Evolutionary conservation across 2,113 vertebrate genomes (phyloP).

Genomic region (Anseranas semipalmata): DNA sequence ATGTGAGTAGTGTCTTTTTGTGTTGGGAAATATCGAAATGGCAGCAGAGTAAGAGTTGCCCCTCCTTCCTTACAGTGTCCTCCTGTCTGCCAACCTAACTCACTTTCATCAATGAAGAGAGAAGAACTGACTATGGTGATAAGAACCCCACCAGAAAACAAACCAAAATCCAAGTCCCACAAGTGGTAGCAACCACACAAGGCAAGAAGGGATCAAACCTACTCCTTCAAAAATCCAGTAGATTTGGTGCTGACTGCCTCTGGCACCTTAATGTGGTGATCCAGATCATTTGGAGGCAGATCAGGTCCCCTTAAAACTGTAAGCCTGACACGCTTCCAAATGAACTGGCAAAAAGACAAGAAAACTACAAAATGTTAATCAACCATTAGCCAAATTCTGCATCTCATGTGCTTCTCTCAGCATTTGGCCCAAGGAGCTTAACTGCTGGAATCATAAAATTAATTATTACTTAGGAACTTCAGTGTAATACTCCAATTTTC

Average conservation of each 20-base stretch:
- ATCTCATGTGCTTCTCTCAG: background rate
- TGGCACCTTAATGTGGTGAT: background rate
- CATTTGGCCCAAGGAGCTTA: background rate
- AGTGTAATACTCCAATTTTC: background rate
- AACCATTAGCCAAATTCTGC: background rate
- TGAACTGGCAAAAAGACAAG: background rate
- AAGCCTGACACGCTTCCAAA: background rate
- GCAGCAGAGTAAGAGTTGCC: background rate
- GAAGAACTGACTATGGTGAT: background rate
- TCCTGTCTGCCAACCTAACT: background rate
- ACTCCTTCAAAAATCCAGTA: background rate
- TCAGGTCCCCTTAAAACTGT: background rate
- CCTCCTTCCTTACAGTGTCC: background rate
- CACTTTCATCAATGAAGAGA: background rate
- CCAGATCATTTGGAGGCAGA: background rate
- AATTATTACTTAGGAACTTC: constrained; percentile 41
- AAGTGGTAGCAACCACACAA: background rate
- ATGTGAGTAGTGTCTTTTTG: background rate
- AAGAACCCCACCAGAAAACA: background rate
- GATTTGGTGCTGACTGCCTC: background rate
- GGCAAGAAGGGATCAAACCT: background rate
- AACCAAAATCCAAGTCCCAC: background rate
- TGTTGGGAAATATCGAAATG: background rate
- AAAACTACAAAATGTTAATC: background rate
- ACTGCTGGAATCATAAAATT: constrained; percentile 19